Evolutionary conservation across 2,888 invertebrate genomes (phyloP).

Genomic region (Leucophora obtusa): DNA sequence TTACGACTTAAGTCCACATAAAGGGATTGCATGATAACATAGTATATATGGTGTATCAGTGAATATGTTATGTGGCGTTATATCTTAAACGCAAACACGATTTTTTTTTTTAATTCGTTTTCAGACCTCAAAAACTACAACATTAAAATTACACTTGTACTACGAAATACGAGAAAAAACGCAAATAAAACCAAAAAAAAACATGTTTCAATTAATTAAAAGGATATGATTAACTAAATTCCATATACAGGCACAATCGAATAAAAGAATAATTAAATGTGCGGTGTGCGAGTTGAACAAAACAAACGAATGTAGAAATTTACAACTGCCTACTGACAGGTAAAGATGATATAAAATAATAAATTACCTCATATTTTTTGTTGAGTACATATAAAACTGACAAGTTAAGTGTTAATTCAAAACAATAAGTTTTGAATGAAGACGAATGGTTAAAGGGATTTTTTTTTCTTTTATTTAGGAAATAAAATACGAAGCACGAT

Average conservation of each 20-base stretch:
- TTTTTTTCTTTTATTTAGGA: not conserved
- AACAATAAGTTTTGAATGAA: conserved; percentile 19
- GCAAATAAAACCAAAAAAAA: conserved; percentile 11
- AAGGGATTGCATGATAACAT: conserved; percentile 45
- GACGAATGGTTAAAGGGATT: not conserved
- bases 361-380: conserved; percentile 10
- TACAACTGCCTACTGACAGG: conserved; percentile 33
- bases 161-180: not conserved
- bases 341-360: conserved; percentile 27
- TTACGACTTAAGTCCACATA: conserved; percentile 37
- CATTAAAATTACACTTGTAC: conserved; percentile 43
- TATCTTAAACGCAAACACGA: conserved; percentile 41
- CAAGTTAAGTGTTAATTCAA: conserved; percentile 37
- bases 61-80: not conserved
- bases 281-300: not conserved
- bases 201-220: conserved; percentile 62
- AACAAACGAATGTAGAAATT: conserved; percentile 21
- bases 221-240: conserved; percentile 59
- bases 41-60: conserved; percentile 15
- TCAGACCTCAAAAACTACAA: conserved; percentile 5
- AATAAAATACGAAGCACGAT: too few species aligned
- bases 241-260: not conserved
- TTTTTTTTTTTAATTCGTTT: not conserved
- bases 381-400: conserved; percentile 17
- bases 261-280: not conserved